Evolutionary conservation across 1,140 invertebrate species (phyloP).

Genomic region (Zaprionus capensis): DNA sequence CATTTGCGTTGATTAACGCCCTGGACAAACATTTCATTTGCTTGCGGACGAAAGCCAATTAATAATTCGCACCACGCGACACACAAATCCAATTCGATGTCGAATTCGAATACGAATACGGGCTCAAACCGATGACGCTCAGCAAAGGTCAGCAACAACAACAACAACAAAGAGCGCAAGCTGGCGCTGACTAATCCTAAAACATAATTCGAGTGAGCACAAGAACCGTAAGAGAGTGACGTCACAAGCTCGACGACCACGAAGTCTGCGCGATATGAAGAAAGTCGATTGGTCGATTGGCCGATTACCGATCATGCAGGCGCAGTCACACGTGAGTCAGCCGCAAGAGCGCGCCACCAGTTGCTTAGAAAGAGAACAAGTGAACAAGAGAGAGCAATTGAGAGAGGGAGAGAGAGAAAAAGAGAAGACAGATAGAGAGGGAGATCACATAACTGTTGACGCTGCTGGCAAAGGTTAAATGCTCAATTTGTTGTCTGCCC

Average conservation of each 20-base stretch:
- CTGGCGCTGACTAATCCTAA: slow-evolving; percentile 56
- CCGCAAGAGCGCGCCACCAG: background rate
- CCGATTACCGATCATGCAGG: slow-evolving; percentile 46
- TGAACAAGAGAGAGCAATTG: background rate
- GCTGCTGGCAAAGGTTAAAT: slow-evolving; percentile 75
- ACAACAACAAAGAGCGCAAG: slow-evolving; percentile 11
- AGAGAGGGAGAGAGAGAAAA: background rate
- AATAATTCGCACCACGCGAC: slow-evolving; percentile 38
- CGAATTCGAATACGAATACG: slow-evolving; percentile 19
- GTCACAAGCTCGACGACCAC: slow-evolving; percentile 47
- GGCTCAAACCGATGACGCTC: slow-evolving; percentile 23
- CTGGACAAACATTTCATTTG: slow-evolving; percentile 49
- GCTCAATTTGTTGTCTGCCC: slow-evolving; percentile 68
- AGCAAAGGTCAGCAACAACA: slow-evolving; percentile 46
- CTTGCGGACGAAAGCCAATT: slow-evolving; percentile 23
- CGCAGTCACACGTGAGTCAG: slow-evolving; percentile 62
- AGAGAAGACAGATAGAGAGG: slow-evolving; percentile 9
- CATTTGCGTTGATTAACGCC: slow-evolving; percentile 80
- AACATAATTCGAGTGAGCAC: slow-evolving; percentile 34
- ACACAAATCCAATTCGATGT: slow-evolving; percentile 57
- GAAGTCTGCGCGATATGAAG: slow-evolving; percentile 32
- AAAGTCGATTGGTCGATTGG: slow-evolving; percentile 32
- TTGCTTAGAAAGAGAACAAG: background rate
- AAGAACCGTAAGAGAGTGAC: slow-evolving; percentile 63
- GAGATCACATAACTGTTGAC: slow-evolving; percentile 46